Percentiles rank a stretch among this genome's conserved stretches.
Conservation (phyloP, 2,888 invertebrate genomes). For the Xestia rhomboidea region DNA sequence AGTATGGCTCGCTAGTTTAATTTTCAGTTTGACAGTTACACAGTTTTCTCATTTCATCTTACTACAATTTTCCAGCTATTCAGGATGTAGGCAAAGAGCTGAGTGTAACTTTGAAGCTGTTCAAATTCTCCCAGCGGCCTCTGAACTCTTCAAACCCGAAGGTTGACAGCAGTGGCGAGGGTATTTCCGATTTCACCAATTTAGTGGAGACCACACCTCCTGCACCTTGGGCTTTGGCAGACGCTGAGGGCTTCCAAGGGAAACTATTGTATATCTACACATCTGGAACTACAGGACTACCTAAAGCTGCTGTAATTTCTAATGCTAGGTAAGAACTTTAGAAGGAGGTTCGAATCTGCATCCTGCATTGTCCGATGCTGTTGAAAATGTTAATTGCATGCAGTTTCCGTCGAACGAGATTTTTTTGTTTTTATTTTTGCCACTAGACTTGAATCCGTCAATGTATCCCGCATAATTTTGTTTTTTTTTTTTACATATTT, state of each 20-base stretch:
- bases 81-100: constrained; percentile 93
- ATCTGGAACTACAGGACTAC: constrained; percentile 99
- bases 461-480: not conserved
- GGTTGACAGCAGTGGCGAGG: constrained; percentile 77
- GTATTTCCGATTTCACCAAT: constrained; percentile 90
- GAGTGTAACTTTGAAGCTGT: constrained; percentile 92
- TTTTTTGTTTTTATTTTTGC: not conserved
- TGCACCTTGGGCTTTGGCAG: constrained; percentile 89
- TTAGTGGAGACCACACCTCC: constrained; percentile 91
- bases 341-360: not conserved
- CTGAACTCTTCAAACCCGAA: constrained; percentile 72
- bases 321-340: constrained; percentile 94
- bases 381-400: not conserved
- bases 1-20: not conserved
- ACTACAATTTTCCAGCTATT: constrained; percentile 90
- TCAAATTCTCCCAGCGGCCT: constrained; percentile 88
- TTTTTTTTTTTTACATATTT: not conserved
- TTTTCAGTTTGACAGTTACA: not conserved
- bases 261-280: constrained; percentile 98
- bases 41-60: not conserved
- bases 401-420: not conserved
- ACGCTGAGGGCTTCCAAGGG: constrained; percentile 93
- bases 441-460: not conserved
- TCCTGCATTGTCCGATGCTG: not conserved
- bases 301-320: constrained; percentile 99